Evolutionary conservation across 2,113 vertebrate genomes (phyloP).

Genomic region (Capreolus pygargus): DNA sequence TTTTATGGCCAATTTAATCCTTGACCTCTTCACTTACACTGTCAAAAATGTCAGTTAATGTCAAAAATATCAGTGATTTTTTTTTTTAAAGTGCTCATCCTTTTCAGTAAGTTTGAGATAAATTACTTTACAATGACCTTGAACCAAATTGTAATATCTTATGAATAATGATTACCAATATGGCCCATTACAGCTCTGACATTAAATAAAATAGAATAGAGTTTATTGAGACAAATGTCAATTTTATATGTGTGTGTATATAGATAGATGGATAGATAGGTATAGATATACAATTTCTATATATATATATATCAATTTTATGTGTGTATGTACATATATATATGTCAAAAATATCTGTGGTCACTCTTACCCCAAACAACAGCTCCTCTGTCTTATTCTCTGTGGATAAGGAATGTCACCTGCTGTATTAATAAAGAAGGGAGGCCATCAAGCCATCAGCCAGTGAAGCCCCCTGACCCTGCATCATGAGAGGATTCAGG

Average conservation of each 20-base stretch:
- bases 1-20: conserved; percentile 36
- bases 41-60: conserved; percentile 38
- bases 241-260: background rate
- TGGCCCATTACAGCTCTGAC: background rate
- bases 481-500: background rate
- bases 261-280: background rate
- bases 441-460: background rate
- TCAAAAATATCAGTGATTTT: background rate
- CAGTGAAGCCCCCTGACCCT: background rate
- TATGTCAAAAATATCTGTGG: background rate
- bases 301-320: background rate
- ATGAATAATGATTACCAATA: background rate
- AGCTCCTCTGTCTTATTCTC: background rate
- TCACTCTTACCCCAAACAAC: background rate
- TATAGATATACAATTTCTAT: background rate
- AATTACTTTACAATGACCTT: background rate
- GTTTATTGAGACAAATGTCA: background rate
- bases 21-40: background rate
- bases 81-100: background rate
- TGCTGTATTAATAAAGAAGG: background rate
- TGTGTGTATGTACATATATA: background rate
- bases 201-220: background rate
- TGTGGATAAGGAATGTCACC: background rate
- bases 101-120: background rate
- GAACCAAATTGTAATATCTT: background rate